phyloP scores from a whole-genome alignment of 2,797 vertebrate genomes.

The Dendrocincla fuliginosa region DNA sequence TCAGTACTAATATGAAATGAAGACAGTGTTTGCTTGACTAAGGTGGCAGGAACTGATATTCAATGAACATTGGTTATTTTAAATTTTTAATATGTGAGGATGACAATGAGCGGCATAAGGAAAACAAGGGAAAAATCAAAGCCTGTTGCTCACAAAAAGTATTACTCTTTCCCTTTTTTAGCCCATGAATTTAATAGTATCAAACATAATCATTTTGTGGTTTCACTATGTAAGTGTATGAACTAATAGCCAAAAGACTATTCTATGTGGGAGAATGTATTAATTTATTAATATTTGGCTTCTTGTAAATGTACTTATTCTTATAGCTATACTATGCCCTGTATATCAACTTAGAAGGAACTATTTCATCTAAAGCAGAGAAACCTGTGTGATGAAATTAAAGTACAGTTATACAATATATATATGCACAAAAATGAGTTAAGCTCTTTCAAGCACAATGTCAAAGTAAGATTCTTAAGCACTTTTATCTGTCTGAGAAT shows the following conservation, averaged over 20 bases:
- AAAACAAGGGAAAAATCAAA: not conserved
- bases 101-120: not conserved
- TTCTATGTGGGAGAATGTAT: not conserved
- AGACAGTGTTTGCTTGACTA: not conserved
- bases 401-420: not conserved
- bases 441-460: not conserved
- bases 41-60: not conserved
- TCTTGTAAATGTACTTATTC: not conserved
- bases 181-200: not conserved
- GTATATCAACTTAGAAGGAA: not conserved
- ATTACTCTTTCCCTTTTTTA: not conserved
- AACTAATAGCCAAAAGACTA: not conserved
- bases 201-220: not conserved
- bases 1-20: not conserved
- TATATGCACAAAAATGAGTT: not conserved
- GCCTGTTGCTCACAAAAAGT: not conserved
- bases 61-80: not conserved
- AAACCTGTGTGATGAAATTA: not conserved
- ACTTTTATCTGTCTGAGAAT: not conserved
- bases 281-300: not conserved
- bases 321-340: not conserved
- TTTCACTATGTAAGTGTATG: not conserved
- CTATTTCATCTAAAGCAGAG: not conserved
- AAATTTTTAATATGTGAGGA: not conserved
- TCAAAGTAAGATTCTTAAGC: not conserved